Evolutionary conservation across 2,888 invertebrate genomes (phyloP).

Genomic region (Rapana venosa): DNA sequence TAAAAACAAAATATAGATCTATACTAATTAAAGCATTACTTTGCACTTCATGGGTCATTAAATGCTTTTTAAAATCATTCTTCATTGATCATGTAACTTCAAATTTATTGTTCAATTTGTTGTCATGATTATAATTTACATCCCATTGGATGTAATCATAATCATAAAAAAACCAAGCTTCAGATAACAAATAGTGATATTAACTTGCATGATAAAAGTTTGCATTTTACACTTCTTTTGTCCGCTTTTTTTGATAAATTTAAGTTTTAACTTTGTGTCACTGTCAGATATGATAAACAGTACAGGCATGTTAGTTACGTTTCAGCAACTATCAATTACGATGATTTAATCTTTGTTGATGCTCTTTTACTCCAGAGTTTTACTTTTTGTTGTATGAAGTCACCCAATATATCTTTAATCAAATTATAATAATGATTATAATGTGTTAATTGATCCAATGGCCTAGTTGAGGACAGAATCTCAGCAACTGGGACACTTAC

Average conservation of each 20-base stretch:
- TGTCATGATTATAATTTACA: no score
- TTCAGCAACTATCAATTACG: no score
- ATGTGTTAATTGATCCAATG: neutral
- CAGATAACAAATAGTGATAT: no score
- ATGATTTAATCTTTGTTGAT: neutral
- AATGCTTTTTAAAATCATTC: neutral
- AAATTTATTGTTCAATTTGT: no score
- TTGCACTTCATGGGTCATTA: neutral
- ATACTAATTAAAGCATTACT: neutral
- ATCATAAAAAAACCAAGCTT: no score
- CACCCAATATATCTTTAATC: neutral
- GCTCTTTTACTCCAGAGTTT: neutral
- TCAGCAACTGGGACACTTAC: constrained; percentile 55
- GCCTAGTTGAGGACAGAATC: neutral
- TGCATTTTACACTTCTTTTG: no score
- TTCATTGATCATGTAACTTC: neutral
- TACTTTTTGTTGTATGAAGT: neutral
- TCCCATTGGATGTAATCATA: no score
- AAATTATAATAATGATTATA: neutral
- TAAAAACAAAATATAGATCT: neutral
- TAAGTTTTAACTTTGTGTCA: no score
- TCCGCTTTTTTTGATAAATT: no score
- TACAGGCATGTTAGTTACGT: no score
- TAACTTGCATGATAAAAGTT: no score
- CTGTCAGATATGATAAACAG: no score